Evolutionary conservation across 2,797 vertebrate genomes (phyloP).

Genomic region (Pseudochirops corinnae): DNA sequence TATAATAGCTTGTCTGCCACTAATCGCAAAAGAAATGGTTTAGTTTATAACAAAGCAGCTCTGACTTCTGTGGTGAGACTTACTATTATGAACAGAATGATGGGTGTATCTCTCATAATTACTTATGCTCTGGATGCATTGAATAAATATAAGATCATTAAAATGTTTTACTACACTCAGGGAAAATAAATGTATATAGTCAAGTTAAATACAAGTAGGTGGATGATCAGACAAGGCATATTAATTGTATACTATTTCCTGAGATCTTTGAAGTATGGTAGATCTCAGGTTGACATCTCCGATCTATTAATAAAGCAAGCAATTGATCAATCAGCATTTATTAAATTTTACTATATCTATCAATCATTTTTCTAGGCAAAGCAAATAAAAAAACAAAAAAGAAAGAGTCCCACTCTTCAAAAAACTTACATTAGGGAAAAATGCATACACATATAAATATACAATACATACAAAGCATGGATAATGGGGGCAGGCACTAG

Average conservation of each 20-base stretch:
- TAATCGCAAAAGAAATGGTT: slow-evolving; percentile 47
- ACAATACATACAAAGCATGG: neutral
- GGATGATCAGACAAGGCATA: slow-evolving; percentile 3
- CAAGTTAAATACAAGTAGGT: slow-evolving; percentile 46
- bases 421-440: neutral
- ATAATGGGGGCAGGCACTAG: too few relatives aligned
- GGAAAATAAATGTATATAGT: slow-evolving; percentile 11
- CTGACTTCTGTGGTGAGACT: slow-evolving; percentile 29
- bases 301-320: neutral
- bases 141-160: slow-evolving; percentile 36
- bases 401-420: neutral
- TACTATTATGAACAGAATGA: slow-evolving; percentile 40
- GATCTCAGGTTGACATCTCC: neutral
- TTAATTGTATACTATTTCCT: neutral
- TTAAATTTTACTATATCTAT: neutral
- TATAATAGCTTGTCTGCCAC: slow-evolving; percentile 3
- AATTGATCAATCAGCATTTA: neutral
- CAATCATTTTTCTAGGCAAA: neutral
- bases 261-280: neutral
- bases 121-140: slow-evolving; percentile 9
- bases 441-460: neutral
- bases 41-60: slow-evolving; percentile 20
- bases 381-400: neutral
- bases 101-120: slow-evolving; percentile 46
- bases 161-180: neutral